Evolutionary conservation across 2,797 vertebrate genomes (phyloP).

Genomic region (Mormyrops boulengeri): DNA sequence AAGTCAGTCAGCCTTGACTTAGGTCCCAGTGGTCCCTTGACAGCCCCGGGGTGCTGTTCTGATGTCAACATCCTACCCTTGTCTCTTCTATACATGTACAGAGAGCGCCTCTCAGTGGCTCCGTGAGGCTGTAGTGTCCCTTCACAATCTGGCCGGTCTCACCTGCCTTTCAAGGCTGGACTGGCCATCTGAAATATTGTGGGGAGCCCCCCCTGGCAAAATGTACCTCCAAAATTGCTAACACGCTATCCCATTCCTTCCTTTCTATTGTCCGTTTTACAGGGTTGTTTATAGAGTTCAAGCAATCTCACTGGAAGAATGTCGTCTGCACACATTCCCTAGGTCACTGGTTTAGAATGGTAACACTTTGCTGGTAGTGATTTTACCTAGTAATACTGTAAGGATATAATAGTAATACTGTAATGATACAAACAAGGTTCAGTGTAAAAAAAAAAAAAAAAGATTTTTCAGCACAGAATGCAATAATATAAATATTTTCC

Average conservation of each 20-base stretch:
- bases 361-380: not conserved
- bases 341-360: not conserved
- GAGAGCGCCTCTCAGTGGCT: constrained; percentile 23
- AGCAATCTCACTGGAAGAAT: not conserved
- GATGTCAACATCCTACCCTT: not conserved
- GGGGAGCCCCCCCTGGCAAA: not conserved
- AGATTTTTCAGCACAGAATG: not conserved
- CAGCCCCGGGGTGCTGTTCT: not conserved
- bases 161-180: not conserved
- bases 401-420: not conserved
- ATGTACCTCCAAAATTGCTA: not conserved
- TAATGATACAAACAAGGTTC: not conserved
- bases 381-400: not conserved
- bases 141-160: not conserved
- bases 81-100: not conserved
- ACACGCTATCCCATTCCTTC: not conserved
- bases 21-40: not conserved
- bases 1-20: not conserved
- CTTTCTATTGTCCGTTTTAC: not conserved
- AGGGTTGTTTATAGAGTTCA: not conserved
- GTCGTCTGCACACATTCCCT: not conserved
- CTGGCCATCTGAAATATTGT: not conserved
- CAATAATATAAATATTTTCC: not conserved
- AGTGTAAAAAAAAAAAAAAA: not conserved
- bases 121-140: not conserved